phyloP scores from a whole-genome alignment of 2,888 invertebrate genomes.

The Coenonympha glycerion region DNA sequence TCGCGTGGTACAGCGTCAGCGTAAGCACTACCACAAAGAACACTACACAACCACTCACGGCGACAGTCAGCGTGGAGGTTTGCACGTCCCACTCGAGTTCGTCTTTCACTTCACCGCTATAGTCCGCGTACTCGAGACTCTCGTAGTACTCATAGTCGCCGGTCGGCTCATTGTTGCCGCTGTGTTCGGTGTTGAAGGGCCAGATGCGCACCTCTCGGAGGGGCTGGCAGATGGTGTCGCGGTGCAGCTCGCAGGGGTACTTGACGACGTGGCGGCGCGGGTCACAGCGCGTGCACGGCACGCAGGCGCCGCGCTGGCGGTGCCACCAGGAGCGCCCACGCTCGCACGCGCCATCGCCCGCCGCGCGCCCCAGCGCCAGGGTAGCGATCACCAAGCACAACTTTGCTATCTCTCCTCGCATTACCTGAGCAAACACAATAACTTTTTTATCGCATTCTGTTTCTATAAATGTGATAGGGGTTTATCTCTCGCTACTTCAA shows the following conservation, averaged over 20 bases:
- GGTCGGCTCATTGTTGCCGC: constrained; percentile 43
- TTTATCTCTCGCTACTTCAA: too few relatives aligned
- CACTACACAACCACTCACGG: constrained; percentile 84
- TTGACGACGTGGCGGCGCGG: constrained; percentile 77
- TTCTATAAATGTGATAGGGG: too few relatives aligned
- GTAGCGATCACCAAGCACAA: constrained; percentile 63
- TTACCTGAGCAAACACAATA: constrained; percentile 52
- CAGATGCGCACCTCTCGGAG: constrained; percentile 79
- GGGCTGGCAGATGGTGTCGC: constrained; percentile 84
- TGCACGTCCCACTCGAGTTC: constrained; percentile 83
- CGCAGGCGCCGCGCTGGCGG: constrained; percentile 78
- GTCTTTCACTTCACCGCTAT: constrained; percentile 62
- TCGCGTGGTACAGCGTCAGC: constrained; percentile 84
- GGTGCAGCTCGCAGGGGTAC: constrained; percentile 83
- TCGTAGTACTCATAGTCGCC: constrained; percentile 66
- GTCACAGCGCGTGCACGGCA: constrained; percentile 83
- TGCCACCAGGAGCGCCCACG: constrained; percentile 83
- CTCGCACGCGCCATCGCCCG: constrained; percentile 54
- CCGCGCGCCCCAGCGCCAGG: constrained; percentile 52
- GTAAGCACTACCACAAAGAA: constrained; percentile 86
- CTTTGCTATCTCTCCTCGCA: constrained; percentile 62
- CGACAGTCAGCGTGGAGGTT: constrained; percentile 81
- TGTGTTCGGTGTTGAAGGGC: constrained; percentile 66
- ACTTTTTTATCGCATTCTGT: too few relatives aligned
- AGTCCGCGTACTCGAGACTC: constrained; percentile 63